Base-by-base conservation (phyloP, 2,797 vertebrate species). In the Channallabes apus region DNA sequence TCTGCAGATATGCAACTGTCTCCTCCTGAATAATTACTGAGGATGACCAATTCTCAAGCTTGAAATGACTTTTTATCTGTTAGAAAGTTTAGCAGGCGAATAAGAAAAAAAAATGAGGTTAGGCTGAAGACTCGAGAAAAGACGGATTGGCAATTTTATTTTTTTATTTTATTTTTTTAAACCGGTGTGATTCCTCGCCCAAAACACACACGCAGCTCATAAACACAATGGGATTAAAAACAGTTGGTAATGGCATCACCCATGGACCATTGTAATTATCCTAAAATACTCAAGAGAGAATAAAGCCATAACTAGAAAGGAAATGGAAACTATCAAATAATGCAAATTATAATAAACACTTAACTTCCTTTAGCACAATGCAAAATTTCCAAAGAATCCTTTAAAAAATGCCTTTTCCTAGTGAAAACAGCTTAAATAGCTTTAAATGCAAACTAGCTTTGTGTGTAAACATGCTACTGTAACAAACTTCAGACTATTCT, bases 1-100 rank as follows among this genome's bases (percentile, higher is more conserved):
- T 92, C 90, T 90, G 93, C 93, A 92, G 92, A 94, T 96, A 95
- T 95, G 94, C 95, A 95, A 95, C 88, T 88, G 91, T 92, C 87
- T 89, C 94, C 89, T 93, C 87, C 65, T 91, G 83, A 84, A 91
- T 90, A 91, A 90, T 91, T 90, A 90, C 90, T 68, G 90, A 88
- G 92, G 90, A 90, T 87, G 87, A 90, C 89, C 87, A 89, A 88
- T 89, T 89, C 84, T 90, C 88, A 84, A 82, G 91, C 91, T 92
- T 92, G 90, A 93, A 93, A 85, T 68, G 17, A 86, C 77, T 85
- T 77, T 80, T 46, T 46, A 67, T 68, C 79, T 81, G 54, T 86
- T 86, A 88, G 87, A 89, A 64, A 89, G 64, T 85, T 46, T 61
- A n/a, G 46, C 79, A 54, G 80, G 81, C 69, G 84, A 32, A 84